Evolutionary conservation across 2,888 invertebrate species (phyloP).

Genomic region (Ormyrus labotus): DNA sequence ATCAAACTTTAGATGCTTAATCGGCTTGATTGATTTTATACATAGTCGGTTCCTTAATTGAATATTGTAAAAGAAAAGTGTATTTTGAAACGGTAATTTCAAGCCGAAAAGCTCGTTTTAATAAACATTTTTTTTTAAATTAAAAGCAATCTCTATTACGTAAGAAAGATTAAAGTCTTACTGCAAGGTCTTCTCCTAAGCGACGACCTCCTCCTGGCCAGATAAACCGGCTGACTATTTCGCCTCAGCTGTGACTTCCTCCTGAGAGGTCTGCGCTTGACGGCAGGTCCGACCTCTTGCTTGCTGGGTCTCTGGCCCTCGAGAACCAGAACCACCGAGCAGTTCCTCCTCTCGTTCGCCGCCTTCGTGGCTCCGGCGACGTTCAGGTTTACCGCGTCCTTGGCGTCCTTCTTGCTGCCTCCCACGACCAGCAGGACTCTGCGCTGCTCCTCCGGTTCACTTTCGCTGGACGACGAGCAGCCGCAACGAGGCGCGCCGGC

Average conservation of each 20-base stretch:
- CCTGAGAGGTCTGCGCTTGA: conserved; percentile 66
- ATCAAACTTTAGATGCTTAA: no score
- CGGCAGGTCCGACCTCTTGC: conserved; percentile 19
- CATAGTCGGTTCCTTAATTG: no score
- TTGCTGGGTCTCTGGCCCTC: conserved; percentile 56
- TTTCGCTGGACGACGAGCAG: conserved; percentile 69
- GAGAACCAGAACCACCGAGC: conserved; percentile 59
- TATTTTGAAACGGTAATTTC: no score
- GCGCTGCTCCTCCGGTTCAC: conserved; percentile 63
- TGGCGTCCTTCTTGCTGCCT: conserved; percentile 48
- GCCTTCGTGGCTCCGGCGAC: conserved; percentile 23
- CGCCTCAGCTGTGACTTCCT: conserved; percentile 68
- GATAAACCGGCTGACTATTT: conserved; percentile 69
- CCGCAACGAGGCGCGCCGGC: conserved; percentile 2
- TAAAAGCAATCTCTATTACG: no score
- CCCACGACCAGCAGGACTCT: conserved; percentile 58
- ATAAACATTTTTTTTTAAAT: no score
- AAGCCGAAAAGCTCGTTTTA: no score
- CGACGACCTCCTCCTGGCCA: conserved; percentile 72
- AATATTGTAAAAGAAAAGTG: no score
- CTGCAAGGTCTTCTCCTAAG: conserved; percentile 71
- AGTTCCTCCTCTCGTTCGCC: conserved; percentile 43
- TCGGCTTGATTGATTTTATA: no score
- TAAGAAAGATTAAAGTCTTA: conserved; percentile 63
- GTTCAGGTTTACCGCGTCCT: conserved; percentile 35